Percentiles rank a stretch among this genome's conserved stretches.
Evolutionary conservation across 2,888 invertebrate genomes (phyloP).

Genomic region (Drosophila hamatofila): DNA sequence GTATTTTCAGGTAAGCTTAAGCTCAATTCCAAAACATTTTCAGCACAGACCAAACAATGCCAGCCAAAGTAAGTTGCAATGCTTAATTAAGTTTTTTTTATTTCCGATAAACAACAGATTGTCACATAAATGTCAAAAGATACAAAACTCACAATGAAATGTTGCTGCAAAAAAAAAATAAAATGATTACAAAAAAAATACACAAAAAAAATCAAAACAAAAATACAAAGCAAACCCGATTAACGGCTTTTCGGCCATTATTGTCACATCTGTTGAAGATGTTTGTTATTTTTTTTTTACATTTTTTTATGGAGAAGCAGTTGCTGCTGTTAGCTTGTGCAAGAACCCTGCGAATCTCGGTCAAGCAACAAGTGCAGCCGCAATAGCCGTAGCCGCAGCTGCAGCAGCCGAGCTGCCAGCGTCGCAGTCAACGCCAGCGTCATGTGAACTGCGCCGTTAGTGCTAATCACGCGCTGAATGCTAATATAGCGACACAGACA

Average conservation of each 20-base stretch:
- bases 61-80: slow-evolving; percentile 45
- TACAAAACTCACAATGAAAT: slow-evolving; percentile 13
- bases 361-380: slow-evolving; percentile 78
- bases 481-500: slow-evolving; percentile 30
- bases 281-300: slow-evolving; percentile 10
- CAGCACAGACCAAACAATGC: slow-evolving; percentile 49
- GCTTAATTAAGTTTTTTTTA: slow-evolving; percentile 21
- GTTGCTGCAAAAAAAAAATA: slow-evolving; percentile 7
- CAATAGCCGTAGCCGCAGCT: neutral
- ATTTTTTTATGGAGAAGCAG: slow-evolving; percentile 24
- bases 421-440: slow-evolving; percentile 12
- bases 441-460: slow-evolving; percentile 50
- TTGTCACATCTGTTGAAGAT: slow-evolving; percentile 48
- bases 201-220: neutral
- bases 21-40: neutral
- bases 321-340: slow-evolving; percentile 36
- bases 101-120: slow-evolving; percentile 27
- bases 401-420: neutral
- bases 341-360: slow-evolving; percentile 64
- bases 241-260: slow-evolving; percentile 50
- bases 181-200: neutral
- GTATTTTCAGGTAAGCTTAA: slow-evolving; percentile 46
- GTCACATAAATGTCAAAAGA: slow-evolving; percentile 22
- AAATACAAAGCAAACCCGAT: slow-evolving; percentile 33
- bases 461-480: slow-evolving; percentile 56